Conservation (phyloP, 2,113 vertebrate species). For the Albula goreensis region DNA sequence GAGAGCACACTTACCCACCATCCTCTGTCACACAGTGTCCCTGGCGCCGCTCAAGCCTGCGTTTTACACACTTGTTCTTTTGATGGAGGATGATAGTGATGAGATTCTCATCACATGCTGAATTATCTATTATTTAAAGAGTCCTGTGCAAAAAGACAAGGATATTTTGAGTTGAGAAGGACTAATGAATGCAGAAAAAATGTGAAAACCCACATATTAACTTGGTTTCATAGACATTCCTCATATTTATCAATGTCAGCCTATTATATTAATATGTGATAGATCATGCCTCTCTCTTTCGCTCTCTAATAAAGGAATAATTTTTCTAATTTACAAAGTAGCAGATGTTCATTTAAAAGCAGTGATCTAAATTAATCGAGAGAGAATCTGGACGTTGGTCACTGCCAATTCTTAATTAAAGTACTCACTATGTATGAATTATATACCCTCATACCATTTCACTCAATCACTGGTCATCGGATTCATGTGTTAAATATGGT, state of each 20-base stretch:
- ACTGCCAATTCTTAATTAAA: slow-evolving; percentile 52
- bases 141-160: slow-evolving; percentile 47
- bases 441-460: slow-evolving; percentile 33
- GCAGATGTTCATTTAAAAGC: slow-evolving; percentile 52
- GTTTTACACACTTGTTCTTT: slow-evolving; percentile 64
- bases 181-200: slow-evolving; percentile 61
- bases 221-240: slow-evolving; percentile 54
- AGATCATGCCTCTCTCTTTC: slow-evolving; percentile 41
- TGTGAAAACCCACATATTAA: slow-evolving; percentile 60
- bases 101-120: slow-evolving; percentile 51
- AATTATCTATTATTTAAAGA: slow-evolving; percentile 63
- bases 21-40: background rate
- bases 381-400: slow-evolving; percentile 36
- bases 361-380: slow-evolving; percentile 46
- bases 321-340: slow-evolving; percentile 60
- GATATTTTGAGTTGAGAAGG: background rate
- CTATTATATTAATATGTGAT: slow-evolving; percentile 61
- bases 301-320: slow-evolving; percentile 57
- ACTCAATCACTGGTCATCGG: slow-evolving; percentile 23
- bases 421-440: slow-evolving; percentile 46
- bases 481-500: slow-evolving; percentile 41
- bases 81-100: slow-evolving; percentile 55
- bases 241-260: slow-evolving; percentile 68
- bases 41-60: slow-evolving; percentile 54
- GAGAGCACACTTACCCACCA: slow-evolving; percentile 18